Evolutionary conservation across 2,888 invertebrate species (phyloP).

Genomic region (Calliopum simillimum): DNA sequence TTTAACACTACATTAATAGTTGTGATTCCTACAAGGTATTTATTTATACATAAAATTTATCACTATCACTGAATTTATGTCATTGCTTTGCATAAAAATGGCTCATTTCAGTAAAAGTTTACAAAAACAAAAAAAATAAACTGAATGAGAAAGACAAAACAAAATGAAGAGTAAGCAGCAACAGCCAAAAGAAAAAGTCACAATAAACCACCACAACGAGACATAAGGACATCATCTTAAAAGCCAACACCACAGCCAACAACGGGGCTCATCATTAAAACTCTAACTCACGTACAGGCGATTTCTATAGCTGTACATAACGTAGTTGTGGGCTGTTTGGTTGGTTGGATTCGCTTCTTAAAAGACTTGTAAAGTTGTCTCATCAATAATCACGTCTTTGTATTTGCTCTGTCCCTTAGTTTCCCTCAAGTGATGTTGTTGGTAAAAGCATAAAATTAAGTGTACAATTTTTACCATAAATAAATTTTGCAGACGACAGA

Average conservation of each 20-base stretch:
- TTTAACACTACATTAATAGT: too few species aligned
- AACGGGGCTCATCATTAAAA: not conserved
- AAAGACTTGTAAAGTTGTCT: constrained; percentile 8
- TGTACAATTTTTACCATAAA: constrained; percentile 4
- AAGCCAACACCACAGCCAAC: not conserved
- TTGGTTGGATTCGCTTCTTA: too few species aligned
- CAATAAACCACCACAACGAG: not conserved
- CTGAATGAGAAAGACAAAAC: not conserved
- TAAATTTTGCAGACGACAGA: constrained; percentile 8
- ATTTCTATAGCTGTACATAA: not conserved
- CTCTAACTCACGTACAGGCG: not conserved
- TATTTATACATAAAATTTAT: too few species aligned
- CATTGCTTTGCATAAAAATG: constrained; percentile 27
- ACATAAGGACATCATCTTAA: not conserved
- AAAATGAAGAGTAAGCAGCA: not conserved
- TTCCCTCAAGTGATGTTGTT: constrained; percentile 5
- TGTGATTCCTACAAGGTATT: too few species aligned
- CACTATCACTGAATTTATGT: constrained; percentile 4
- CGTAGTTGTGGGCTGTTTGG: too few species aligned
- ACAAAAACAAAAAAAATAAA: too few species aligned
- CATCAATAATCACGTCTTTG: not conserved
- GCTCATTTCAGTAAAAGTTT: constrained; percentile 16
- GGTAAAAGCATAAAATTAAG: not conserved
- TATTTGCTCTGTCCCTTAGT: not conserved
- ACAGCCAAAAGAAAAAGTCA: not conserved